Base-by-base conservation (phyloP, 2,888 invertebrate species). In the Barypeithes pellucidus region DNA sequence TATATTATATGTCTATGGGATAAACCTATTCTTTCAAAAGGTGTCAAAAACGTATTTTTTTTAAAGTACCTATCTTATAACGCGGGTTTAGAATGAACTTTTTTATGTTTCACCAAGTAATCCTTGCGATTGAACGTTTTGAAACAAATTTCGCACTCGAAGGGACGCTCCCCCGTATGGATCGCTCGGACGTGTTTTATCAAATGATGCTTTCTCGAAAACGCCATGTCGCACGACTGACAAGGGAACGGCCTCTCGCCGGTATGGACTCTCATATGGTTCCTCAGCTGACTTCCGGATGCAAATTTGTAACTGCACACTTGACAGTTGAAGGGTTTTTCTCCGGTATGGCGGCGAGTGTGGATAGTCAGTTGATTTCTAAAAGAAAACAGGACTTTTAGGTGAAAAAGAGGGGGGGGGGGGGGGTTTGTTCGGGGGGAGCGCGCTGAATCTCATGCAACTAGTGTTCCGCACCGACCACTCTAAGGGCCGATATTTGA, bases 91-190 rank as follows among this genome's bases (percentile, higher is more conserved):
- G 14, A 16, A 24, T 62, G 50, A 33, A 50, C 52, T 65, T 60
- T 62, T 47, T 72, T 72, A 47, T 75, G 75, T 43, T 75, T 75
- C 8, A 75, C 54, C 39, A 75, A 60, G 71, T 75, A 75, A 59
- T 75, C 75, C 29, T 68, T 67, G 33, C 75, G 63, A 66, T 67
- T 65, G 52, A 75, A 75, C 0, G 65, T 65, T 50, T 72, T 75
- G 14, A 45, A 12, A 76, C 88, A 88, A 29, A 84, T 81, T 8
- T 81, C 81, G 71, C 88, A 88, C 47, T 82, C 82, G 70, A 85
- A 86, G 0, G 84, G 84, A 29, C 82, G 82, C 47, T 81, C 80
- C 0, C 83, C 82, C 0, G 81, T 83, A 67, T 84, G 85, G 2
- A 75, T 75, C 7, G 80, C 82, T 24, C 82, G 70, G 70, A 81